Percentiles rank a stretch among this genome's conserved stretches.
phyloP scores from a whole-genome alignment of 2,113 vertebrate species.

The Erythrolamprus reginae region DNA sequence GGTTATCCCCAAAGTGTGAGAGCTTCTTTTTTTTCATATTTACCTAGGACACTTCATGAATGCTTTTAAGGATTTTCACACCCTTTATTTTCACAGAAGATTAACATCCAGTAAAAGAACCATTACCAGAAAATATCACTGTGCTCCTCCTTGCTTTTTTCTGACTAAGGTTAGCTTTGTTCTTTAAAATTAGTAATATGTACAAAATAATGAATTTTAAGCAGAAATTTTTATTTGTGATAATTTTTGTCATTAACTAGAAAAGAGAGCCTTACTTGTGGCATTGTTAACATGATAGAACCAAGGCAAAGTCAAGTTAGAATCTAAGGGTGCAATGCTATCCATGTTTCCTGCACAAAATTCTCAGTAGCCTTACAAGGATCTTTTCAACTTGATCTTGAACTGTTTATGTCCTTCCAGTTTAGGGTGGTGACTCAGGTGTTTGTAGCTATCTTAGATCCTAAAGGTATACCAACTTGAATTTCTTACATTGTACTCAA shows the following conservation, averaged over 20 bases:
- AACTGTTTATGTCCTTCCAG: neutral
- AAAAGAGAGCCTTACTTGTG: neutral
- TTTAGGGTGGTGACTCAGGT: neutral
- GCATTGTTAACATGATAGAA: neutral
- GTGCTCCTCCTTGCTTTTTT: neutral
- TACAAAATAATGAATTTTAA: neutral
- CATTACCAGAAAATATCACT: slow-evolving; percentile 39
- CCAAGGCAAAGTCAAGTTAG: neutral
- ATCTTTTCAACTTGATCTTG: neutral
- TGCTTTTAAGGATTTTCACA: slow-evolving; percentile 52
- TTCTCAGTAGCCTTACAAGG: neutral
- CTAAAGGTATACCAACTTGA: neutral
- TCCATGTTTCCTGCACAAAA: neutral
- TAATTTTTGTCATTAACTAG: neutral
- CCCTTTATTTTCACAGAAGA: slow-evolving; percentile 42
- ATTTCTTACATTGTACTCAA: neutral
- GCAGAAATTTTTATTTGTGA: neutral
- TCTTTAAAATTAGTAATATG: slow-evolving; percentile 9
- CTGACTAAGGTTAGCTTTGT: neutral
- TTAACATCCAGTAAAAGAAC: slow-evolving; percentile 14
- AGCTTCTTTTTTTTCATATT: neutral
- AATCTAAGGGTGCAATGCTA: neutral
- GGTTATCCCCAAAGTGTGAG: slow-evolving; percentile 14
- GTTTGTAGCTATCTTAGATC: neutral
- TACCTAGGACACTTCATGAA: slow-evolving; percentile 22